Conservation (phyloP, 2,888 invertebrate species). For the Andrena marginata region DNA sequence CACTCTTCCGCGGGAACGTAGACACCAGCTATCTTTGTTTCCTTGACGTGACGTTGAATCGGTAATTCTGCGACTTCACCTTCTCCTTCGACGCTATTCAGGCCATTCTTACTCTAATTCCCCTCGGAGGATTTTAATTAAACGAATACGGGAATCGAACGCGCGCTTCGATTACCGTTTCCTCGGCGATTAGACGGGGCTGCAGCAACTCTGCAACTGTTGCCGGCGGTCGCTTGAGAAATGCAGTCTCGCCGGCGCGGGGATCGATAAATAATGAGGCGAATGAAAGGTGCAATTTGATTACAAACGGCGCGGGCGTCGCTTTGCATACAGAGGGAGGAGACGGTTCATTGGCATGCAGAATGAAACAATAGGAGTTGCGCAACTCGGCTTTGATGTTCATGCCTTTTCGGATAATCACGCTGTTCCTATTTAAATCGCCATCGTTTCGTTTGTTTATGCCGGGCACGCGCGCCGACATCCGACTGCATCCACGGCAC, state of each 20-base stretch:
- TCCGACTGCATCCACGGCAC: not conserved
- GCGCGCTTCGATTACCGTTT: slow-evolving; percentile 5
- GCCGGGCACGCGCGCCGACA: slow-evolving; percentile 12
- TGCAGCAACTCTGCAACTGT: slow-evolving; percentile 16
- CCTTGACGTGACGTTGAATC: slow-evolving; percentile 5
- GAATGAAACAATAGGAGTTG: slow-evolving; percentile 42
- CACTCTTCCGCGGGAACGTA: slow-evolving; percentile 28
- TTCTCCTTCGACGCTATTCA: not conserved
- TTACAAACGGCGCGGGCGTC: slow-evolving; percentile 25
- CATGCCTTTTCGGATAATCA: slow-evolving; percentile 45
- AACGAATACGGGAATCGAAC: slow-evolving; percentile 24
- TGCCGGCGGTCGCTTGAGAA: slow-evolving; percentile 1
- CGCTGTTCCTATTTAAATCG: slow-evolving; percentile 51
- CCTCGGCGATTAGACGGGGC: not conserved
- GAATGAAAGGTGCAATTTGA: slow-evolving; percentile 42
- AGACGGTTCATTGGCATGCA: slow-evolving; percentile 45
- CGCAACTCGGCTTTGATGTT: slow-evolving; percentile 39
- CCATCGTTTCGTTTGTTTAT: slow-evolving; percentile 31
- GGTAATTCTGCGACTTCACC: not conserved
- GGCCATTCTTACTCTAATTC: slow-evolving; percentile 11
- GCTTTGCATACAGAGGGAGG: slow-evolving; percentile 30
- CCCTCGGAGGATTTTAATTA: slow-evolving; percentile 28
- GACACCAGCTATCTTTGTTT: not conserved
- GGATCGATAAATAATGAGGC: slow-evolving; percentile 39
- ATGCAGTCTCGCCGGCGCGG: not conserved